These are phyloP conservation scores for Terebella lapidaria DNA, from an alignment of 2,888 invertebrate species.

Conservation along the genomic window DNA sequence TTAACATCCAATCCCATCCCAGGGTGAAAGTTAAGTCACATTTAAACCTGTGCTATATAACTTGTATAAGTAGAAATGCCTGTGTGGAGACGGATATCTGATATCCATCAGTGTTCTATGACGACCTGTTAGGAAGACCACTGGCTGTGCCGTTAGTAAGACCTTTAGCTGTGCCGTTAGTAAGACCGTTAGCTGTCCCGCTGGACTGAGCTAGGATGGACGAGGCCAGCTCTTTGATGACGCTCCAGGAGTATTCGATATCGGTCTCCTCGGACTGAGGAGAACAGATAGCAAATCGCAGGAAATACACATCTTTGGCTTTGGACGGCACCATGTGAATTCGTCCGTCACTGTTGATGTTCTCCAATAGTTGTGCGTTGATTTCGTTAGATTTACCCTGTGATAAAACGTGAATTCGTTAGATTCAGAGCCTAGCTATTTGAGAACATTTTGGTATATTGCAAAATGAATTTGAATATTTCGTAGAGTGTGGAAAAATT, in stretches of 20 bases:
- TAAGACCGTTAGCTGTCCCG: too few relatives aligned
- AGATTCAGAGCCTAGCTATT: background rate
- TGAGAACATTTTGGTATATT: background rate
- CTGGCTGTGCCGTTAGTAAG: too few relatives aligned
- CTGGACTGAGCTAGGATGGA: background rate
- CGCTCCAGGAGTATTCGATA: slow-evolving; percentile 80
- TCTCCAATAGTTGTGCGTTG: slow-evolving; percentile 75
- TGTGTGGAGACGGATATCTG: too few relatives aligned
- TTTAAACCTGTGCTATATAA: too few relatives aligned
- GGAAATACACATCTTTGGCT: slow-evolving; percentile 75
- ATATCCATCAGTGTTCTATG: too few relatives aligned
- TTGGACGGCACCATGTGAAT: slow-evolving; percentile 91
- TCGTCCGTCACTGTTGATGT: slow-evolving; percentile 80
- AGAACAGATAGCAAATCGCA: slow-evolving; percentile 86
- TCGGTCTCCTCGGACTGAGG: slow-evolving; percentile 75
- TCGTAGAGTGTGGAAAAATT: too few relatives aligned
- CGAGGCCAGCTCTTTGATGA: slow-evolving; percentile 64
- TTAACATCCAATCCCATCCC: too few relatives aligned
- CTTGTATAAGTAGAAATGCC: too few relatives aligned
- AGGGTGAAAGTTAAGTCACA: too few relatives aligned
- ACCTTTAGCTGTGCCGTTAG: too few relatives aligned
- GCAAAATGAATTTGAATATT: background rate
- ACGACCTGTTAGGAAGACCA: too few relatives aligned
- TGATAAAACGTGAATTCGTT: too few relatives aligned
- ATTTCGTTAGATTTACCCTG: slow-evolving; percentile 38